phyloP scores from a whole-genome alignment of 1,140 invertebrate genomes.

The Drosophila erecta region DNA sequence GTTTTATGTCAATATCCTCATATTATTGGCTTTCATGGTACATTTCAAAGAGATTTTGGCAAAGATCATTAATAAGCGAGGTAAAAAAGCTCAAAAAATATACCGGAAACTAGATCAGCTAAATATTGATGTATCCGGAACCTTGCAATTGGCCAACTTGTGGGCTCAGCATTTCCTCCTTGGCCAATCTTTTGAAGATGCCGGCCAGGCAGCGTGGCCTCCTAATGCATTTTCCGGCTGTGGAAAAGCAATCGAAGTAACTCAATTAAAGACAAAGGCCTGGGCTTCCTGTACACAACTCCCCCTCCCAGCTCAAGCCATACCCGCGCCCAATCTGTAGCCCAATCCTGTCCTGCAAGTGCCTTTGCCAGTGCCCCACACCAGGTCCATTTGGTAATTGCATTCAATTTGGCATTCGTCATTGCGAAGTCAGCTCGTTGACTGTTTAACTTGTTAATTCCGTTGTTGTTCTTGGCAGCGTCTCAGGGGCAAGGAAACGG shows the following conservation, averaged over 20 bases:
- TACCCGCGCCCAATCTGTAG: no score
- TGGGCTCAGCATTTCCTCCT: not conserved
- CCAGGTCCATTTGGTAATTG: constrained; percentile 54
- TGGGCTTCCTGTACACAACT: no score
- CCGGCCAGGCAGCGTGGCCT: not conserved
- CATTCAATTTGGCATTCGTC: constrained; percentile 64
- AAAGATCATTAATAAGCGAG: no score
- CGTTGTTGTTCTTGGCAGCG: constrained; percentile 68
- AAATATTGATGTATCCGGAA: no score
- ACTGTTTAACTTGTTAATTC: constrained; percentile 81
- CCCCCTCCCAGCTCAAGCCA: no score
- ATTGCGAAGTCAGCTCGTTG: constrained; percentile 58
- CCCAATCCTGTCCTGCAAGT: constrained; percentile 10
- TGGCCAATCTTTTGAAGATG: not conserved
- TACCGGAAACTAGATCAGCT: no score
- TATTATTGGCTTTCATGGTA: no score
- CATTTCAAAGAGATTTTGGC: no score
- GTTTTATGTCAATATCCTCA: no score
- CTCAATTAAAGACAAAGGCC: constrained; percentile 60
- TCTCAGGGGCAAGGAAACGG: constrained; percentile 1
- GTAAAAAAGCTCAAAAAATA: no score
- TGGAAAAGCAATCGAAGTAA: constrained; percentile 64
- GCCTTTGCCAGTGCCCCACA: not conserved
- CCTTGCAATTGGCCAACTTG: not conserved
- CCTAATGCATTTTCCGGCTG: constrained; percentile 35